These are phyloP conservation scores for Pseudochromis fuscus DNA, from an alignment of 2,797 vertebrate species.

Conservation along the genomic window DNA sequence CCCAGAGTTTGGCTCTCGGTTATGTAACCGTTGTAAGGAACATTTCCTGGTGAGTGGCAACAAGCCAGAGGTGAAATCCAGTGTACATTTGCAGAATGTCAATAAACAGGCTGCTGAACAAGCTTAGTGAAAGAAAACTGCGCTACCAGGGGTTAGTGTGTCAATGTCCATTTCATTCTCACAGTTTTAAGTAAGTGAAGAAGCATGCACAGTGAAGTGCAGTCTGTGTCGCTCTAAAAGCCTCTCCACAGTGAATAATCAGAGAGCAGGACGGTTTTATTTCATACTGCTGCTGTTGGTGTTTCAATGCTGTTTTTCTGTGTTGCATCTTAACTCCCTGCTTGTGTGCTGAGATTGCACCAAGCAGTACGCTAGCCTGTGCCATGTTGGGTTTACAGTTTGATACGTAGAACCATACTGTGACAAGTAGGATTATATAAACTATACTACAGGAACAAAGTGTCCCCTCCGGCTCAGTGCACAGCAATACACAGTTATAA, in stretches of 20 bases:
- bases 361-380: background rate
- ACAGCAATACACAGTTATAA: background rate
- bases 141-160: background rate
- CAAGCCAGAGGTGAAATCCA: slow-evolving; percentile 52
- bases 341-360: slow-evolving; percentile 10
- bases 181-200: slow-evolving; percentile 4
- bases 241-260: background rate
- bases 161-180: background rate
- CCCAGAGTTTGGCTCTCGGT: slow-evolving; percentile 43
- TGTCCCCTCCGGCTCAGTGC: background rate
- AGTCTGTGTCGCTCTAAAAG: background rate
- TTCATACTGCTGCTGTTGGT: background rate
- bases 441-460: background rate
- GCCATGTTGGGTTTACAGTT: slow-evolving; percentile 3
- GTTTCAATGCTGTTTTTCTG: background rate
- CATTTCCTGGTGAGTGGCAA: slow-evolving; percentile 33
- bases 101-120: slow-evolving; percentile 39
- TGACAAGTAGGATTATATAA: slow-evolving; percentile 19
- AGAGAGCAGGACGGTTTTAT: background rate
- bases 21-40: slow-evolving; percentile 49
- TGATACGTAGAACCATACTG: slow-evolving; percentile 17
- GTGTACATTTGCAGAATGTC: slow-evolving; percentile 40
- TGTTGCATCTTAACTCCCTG: slow-evolving; percentile 2
- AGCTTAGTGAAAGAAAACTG: slow-evolving; percentile 17
- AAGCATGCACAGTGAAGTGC: background rate